Conservation (phyloP, 2,888 invertebrate genomes). For the Pachycephus smyrnensis region DNA sequence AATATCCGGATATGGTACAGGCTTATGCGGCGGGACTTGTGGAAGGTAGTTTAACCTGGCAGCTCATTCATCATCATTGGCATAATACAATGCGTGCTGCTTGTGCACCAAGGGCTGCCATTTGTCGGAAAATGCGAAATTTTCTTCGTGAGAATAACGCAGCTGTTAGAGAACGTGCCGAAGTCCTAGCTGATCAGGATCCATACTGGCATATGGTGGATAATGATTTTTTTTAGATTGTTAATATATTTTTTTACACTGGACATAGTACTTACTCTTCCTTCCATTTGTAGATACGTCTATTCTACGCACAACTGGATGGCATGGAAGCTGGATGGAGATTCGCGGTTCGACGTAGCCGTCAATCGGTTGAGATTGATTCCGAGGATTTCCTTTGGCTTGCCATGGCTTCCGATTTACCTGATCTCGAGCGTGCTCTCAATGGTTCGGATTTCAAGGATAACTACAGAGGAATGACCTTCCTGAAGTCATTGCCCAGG, state of each 20-base stretch:
- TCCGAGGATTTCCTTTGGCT: constrained; percentile 79
- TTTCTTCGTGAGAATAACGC: constrained; percentile 76
- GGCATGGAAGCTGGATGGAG: constrained; percentile 84
- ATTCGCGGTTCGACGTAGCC: constrained; percentile 75
- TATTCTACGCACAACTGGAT: constrained; percentile 82
- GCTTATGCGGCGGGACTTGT: constrained; percentile 88
- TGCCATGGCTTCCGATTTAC: constrained; percentile 81
- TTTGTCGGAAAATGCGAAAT: constrained; percentile 75
- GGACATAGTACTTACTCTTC: background rate
- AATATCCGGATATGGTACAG: constrained; percentile 82
- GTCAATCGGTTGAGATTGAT: constrained; percentile 73
- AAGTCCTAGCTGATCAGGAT: constrained; percentile 67
- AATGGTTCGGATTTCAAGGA: constrained; percentile 64
- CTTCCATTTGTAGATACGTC: constrained; percentile 70
- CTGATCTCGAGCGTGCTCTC: constrained; percentile 73
- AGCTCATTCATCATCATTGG: constrained; percentile 83
- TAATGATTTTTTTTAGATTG: background rate
- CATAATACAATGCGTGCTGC: constrained; percentile 74
- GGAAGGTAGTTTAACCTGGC: constrained; percentile 86
- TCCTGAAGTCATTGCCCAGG: constrained; percentile 50
- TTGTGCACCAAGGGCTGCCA: constrained; percentile 51
- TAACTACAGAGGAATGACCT: constrained; percentile 58
- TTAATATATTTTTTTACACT: background rate
- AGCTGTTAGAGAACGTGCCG: constrained; percentile 73
- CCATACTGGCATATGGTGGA: constrained; percentile 87